These are phyloP conservation scores for Perizoma affinitatum DNA, from an alignment of 2,888 invertebrate genomes.

Conservation along the genomic window DNA sequence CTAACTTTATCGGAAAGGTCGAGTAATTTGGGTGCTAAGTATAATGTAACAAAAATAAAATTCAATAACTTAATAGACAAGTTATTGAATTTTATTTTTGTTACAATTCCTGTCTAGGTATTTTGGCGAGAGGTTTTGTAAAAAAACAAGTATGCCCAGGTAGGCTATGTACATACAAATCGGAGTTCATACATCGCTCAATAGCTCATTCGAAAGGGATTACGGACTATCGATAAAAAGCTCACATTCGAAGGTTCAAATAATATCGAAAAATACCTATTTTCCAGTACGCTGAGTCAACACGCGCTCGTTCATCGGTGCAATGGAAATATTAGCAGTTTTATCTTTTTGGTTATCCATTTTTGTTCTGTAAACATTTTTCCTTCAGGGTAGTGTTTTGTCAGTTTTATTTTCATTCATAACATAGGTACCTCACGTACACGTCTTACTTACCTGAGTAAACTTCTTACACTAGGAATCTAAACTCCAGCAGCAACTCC, in stretches of 20 bases:
- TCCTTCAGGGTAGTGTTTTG: slow-evolving; percentile 57
- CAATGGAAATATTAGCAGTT: slow-evolving; percentile 77
- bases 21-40: no score
- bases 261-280: slow-evolving; percentile 52
- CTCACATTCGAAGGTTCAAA: neutral
- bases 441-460: no score
- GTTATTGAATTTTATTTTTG: no score
- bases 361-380: slow-evolving; percentile 54
- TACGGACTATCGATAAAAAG: slow-evolving; percentile 31
- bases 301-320: slow-evolving; percentile 69
- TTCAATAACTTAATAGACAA: no score
- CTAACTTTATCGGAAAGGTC: no score
- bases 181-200: slow-evolving; percentile 50
- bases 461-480: no score
- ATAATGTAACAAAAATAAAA: no score
- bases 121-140: no score
- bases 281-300: slow-evolving; percentile 73
- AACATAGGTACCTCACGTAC: slow-evolving; percentile 36
- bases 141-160: no score
- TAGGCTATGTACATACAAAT: slow-evolving; percentile 19
- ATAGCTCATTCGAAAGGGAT: slow-evolving; percentile 45
- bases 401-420: slow-evolving; percentile 72
- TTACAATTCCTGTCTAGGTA: no score
- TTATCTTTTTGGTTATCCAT: slow-evolving; percentile 70
- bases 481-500: no score